These are phyloP conservation scores for Lepilemur septentrionalis DNA, from an alignment of 2,797 vertebrate species.

Conservation along the genomic window DNA sequence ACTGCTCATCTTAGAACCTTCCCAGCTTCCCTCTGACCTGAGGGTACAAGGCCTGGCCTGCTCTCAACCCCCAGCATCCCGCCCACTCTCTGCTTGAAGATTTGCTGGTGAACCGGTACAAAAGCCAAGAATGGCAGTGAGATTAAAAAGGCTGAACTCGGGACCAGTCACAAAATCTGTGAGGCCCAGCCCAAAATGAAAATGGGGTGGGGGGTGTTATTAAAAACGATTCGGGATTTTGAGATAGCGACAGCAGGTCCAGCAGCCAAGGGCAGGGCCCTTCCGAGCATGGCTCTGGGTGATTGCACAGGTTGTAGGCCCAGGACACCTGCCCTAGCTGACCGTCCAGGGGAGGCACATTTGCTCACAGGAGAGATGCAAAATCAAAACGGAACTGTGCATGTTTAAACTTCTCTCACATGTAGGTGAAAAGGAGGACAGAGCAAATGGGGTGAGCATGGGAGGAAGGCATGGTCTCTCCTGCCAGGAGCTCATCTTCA, in stretches of 20 bases:
- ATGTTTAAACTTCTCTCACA: not conserved
- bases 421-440: not conserved
- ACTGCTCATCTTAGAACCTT: not conserved
- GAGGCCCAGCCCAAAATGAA: not conserved
- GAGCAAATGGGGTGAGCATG: not conserved
- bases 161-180: not conserved
- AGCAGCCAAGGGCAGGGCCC: accelerated
- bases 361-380: not conserved
- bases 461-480: not conserved
- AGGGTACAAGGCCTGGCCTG: not conserved
- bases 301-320: accelerated
- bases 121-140: not conserved
- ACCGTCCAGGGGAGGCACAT: accelerated
- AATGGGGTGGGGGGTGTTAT: too few relatives aligned
- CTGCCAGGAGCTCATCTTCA: too few relatives aligned
- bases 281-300: accelerated
- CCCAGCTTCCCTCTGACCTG: not conserved
- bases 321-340: not conserved
- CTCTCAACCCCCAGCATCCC: not conserved
- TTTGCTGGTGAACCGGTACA: not conserved
- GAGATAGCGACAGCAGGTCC: not conserved
- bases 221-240: not conserved
- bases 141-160: not conserved
- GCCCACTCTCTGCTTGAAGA: not conserved
- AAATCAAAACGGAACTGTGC: not conserved